Evolutionary conservation across 2,888 invertebrate genomes (phyloP), one percentile per base, ranked within the genome.

Genomic region (Phortica magna): DNA sequence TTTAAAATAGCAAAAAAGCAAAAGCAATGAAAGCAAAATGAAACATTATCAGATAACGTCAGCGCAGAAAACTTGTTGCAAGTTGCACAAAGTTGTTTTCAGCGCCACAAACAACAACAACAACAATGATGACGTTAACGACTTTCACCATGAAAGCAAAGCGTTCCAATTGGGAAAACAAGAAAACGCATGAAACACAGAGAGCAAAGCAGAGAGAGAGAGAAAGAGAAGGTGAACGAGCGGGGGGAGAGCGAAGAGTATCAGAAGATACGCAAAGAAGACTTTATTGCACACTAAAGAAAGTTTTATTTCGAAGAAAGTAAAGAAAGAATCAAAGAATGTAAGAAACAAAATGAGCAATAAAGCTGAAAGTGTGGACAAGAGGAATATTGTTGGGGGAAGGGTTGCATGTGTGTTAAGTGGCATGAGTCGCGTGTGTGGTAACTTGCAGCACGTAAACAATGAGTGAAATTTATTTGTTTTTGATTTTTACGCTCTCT

Each of bases 381-480:
- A 17, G 5, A 17, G 19, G 14, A 14, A 6, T 4, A 31, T 31
- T 2, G 31, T 31, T 4, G 31, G 2, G 31, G 31, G 31, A 4
- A 31, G 31, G 1, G 31, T 31, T 1, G 31, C 31, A 31, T 31
- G 31, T 31, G 31, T 31, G 31, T 31, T 31, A 31, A 31, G 31
- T 31, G 31, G 31, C 5, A 31, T 31, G 5, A 31, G 31, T 31
- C 31, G 31, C 31, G 31, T 31, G 31, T 19, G 10, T 7, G 31
- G 48, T 22, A 53, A 42, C 48, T 31, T 31, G 48, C 14, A 17
- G 43, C n/a, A 42, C 31, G 17, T n/a, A 55, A 72, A 41, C 39
- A 57, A 72, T 22, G 42, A 72, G 72, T 72, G 72, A 72, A 57
- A 39, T 57, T 72, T 9, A 57, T 72, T 57, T 72, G n/a, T 42